phyloP scores from a whole-genome alignment of 2,797 vertebrate genomes.

The Dermochelys coriacea region DNA sequence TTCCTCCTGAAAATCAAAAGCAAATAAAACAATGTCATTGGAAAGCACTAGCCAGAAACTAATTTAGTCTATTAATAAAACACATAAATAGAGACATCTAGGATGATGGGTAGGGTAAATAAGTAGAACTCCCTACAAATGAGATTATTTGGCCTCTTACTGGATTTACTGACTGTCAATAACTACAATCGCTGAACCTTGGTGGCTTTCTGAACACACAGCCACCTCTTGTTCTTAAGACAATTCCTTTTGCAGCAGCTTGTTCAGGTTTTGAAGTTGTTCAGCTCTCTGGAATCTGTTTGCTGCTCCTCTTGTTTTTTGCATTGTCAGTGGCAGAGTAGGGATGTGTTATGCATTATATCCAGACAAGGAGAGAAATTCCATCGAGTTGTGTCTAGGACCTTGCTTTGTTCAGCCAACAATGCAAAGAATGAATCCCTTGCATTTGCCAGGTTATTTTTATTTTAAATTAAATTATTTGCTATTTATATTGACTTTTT shows the following conservation, averaged over 20 bases:
- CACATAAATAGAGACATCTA: neutral
- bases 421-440: neutral
- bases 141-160: neutral
- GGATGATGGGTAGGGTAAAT: neutral
- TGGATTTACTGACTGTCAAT: neutral
- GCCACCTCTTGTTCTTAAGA: neutral
- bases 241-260: neutral
- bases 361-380: rapidly evolving
- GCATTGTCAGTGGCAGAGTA: neutral
- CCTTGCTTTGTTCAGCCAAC: neutral
- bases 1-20: neutral
- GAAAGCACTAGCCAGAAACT: neutral
- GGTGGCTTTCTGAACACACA: rapidly evolving
- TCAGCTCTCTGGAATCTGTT: neutral
- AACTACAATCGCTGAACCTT: rapidly evolving
- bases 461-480: neutral
- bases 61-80: neutral
- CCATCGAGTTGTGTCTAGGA: neutral
- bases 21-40: neutral
- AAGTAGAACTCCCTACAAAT: neutral
- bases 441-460: neutral
- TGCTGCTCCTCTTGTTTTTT: neutral
- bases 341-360: rapidly evolving
- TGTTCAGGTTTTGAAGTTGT: neutral
- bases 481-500: neutral